A percentile compares a stretch with the other conserved stretches of the same genome.
phyloP scores from a whole-genome alignment of 2,797 vertebrate species.

The Darevskia nairensis region DNA sequence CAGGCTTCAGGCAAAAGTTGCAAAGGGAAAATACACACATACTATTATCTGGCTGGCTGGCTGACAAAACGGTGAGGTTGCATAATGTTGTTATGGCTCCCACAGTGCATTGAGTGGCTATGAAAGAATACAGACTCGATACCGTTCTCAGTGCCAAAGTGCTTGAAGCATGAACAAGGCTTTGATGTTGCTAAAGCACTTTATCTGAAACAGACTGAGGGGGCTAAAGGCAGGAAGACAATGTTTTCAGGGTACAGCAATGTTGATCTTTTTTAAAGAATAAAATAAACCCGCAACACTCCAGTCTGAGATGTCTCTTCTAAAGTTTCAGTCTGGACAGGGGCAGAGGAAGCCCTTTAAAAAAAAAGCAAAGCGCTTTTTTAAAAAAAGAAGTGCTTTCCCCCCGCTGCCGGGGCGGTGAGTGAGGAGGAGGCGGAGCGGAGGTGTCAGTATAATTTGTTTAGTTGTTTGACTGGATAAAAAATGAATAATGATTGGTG shows the following conservation, averaged over 20 bases:
- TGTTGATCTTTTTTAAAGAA: not conserved
- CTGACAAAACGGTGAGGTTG: conserved; percentile 20
- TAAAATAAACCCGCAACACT: not conserved
- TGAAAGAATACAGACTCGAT: conserved; percentile 15
- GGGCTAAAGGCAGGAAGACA: conserved; percentile 42
- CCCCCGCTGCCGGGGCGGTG: too few species aligned
- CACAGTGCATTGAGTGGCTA: conserved; percentile 11
- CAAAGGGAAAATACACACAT: not conserved
- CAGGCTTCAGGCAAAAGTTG: conserved; percentile 33
- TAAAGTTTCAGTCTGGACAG: not conserved
- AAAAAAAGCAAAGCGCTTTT: too few species aligned
- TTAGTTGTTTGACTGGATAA: conserved; percentile 37
- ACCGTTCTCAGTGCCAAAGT: conserved; percentile 10
- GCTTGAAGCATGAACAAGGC: conserved; percentile 3
- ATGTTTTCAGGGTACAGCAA: conserved; percentile 28
- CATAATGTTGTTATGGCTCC: conserved; percentile 5
- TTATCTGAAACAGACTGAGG: conserved; percentile 13
- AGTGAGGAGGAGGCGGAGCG: too few species aligned
- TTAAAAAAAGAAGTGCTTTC: too few species aligned
- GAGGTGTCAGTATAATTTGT: not conserved
- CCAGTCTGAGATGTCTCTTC: not conserved
- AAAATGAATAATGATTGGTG: conserved; percentile 41
- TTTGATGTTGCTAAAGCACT: conserved; percentile 32
- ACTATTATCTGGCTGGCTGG: not conserved
- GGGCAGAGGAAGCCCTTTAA: too few species aligned